Evolutionary conservation across 64 coral and sea anemone species (phyloP), one percentile per base, ranked within the genome.

Genomic region (Pachyseris speciosa): DNA sequence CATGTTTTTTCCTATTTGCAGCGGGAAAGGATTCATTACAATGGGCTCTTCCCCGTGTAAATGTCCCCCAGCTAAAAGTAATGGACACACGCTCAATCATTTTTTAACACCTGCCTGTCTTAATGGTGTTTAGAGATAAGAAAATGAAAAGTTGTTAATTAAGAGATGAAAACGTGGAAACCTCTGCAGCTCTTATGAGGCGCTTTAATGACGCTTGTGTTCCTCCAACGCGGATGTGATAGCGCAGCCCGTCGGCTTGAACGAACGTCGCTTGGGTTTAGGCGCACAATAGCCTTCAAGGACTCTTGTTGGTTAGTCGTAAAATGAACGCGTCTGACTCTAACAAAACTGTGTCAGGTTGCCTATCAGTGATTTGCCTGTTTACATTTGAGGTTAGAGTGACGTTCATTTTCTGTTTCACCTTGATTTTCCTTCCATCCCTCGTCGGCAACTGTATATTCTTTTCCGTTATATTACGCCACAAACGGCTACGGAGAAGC

Each of bases 371-470:
- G 22, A 96, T 86, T 53, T 96, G 95, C 39, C 86, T 58, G 9
- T 96, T 96, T 75, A 85, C 90, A 11, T 41, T 37, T 34, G 42
- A 59, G 11, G 90, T 89, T 39, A 72, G 80, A 52, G 73, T 65
- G 38, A 78, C 47, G 0, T 78, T 96, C 16, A 68, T 90, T 12
- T 69, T 76, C 45, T 87, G 72, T 15, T 89, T 93, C 24, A 28
- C 31, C 22, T 72, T 47, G 25, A 93, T 67, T 1, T 96, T 96
- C 66, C 8, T 96, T 19, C 78, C 37, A 17, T 93, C 95, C 5
- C 50, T 96, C 64, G 52, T 93, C 37, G 95, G 95, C 3, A 96
- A 96, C 44, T 67, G 68, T 13, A 16, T 89, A 13, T 87, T 96
- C 9, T 93, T 87, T 28, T 39, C 84, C 51, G 60, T 84, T 19